phyloP scores from a whole-genome alignment of 2,888 invertebrate species.

The Crossocerus cetratus region DNA sequence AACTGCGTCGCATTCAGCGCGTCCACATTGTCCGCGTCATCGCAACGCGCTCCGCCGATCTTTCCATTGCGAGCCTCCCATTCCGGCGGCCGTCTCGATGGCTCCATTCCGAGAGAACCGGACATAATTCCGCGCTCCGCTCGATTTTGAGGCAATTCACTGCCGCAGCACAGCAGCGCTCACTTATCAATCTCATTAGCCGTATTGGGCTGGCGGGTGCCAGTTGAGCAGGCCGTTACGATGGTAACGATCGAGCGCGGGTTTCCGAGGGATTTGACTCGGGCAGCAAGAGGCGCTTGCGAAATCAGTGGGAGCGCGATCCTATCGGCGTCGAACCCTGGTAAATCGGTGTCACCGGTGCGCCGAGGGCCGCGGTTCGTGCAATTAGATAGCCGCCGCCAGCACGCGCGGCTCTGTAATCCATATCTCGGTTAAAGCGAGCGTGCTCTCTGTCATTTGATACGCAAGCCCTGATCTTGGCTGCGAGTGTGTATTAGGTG shows the following conservation, averaged over 20 bases:
- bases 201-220: constrained; percentile 23
- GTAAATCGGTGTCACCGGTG: constrained; percentile 65
- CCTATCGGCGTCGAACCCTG: constrained; percentile 51
- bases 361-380: constrained; percentile 56
- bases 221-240: constrained; percentile 18
- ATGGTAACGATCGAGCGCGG: constrained; percentile 35
- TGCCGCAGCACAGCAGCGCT: neutral
- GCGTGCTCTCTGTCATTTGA: constrained; percentile 54
- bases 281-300: constrained; percentile 35
- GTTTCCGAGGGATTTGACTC: constrained; percentile 27
- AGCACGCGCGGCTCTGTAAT: constrained; percentile 64
- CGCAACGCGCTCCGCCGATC: neutral
- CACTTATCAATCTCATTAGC: constrained; percentile 5
- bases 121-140: too few relatives aligned
- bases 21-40: neutral
- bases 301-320: constrained; percentile 49
- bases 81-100: neutral
- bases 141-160: neutral
- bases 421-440: constrained; percentile 58
- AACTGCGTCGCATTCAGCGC: constrained; percentile 11
- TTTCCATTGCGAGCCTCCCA: neutral
- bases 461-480: too few relatives aligned
- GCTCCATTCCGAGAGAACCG: too few relatives aligned
- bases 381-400: constrained; percentile 69
- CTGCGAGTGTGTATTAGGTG: constrained; percentile 1